Evolutionary conservation across 2,888 invertebrate species (phyloP).

Genomic region (Schizaphis graminum): DNA sequence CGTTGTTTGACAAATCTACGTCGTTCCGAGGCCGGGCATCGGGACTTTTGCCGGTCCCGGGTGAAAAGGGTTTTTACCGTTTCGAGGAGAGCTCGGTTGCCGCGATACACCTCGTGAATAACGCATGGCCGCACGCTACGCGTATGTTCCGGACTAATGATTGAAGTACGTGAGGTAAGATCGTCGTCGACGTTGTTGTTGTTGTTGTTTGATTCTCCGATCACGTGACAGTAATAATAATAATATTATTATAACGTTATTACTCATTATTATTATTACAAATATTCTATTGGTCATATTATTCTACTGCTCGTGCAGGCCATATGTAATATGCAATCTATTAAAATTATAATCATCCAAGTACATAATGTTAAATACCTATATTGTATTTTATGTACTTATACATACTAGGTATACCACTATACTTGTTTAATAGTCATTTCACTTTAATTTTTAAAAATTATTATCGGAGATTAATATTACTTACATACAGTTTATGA

Average conservation of each 20-base stretch:
- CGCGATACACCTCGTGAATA: not conserved
- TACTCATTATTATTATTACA: not conserved
- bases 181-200: not conserved
- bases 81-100: not conserved
- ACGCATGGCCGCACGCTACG: not conserved
- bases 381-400: too few relatives aligned
- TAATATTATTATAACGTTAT: not conserved
- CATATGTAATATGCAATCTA: not conserved
- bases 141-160: not conserved
- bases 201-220: not conserved
- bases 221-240: not conserved
- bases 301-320: not conserved
- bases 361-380: not conserved
- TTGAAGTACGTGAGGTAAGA: not conserved
- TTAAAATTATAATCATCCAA: not conserved
- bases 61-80: not conserved
- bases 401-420: too few relatives aligned
- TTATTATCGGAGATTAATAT: too few relatives aligned
- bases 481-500: too few relatives aligned
- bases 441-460: too few relatives aligned
- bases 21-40: not conserved
- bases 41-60: not conserved
- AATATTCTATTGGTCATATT: not conserved
- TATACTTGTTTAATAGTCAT: too few relatives aligned
- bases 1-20: constrained; percentile 17